These are phyloP conservation scores for Lacerta bilineata DNA, from an alignment of 2,797 vertebrate species.

Conservation along the genomic window DNA sequence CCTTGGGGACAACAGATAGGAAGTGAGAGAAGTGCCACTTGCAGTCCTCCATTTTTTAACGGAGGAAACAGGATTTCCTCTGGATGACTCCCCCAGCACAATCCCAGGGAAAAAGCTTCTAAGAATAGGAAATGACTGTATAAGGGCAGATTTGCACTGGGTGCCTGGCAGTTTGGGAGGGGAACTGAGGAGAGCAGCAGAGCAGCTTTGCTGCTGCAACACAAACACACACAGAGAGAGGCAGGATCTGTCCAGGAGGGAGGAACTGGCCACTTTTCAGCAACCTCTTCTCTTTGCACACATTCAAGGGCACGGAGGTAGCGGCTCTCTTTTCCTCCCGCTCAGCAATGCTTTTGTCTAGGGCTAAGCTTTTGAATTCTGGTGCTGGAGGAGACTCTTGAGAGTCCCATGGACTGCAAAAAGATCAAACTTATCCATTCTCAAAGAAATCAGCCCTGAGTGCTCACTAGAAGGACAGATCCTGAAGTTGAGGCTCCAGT, in stretches of 20 bases:
- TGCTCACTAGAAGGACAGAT: no score
- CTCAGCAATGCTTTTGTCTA: no score
- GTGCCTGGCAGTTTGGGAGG: slow-evolving; percentile 67
- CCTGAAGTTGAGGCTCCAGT: no score
- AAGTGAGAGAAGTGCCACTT: slow-evolving; percentile 46
- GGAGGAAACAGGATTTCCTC: slow-evolving; percentile 80
- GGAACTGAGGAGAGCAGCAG: slow-evolving; percentile 30
- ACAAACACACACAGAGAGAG: not conserved
- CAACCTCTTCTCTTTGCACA: no score
- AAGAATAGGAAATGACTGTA: slow-evolving; percentile 80
- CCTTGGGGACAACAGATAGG: slow-evolving; percentile 45
- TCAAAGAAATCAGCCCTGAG: no score
- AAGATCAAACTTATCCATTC: no score
- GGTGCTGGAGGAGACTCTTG: no score
- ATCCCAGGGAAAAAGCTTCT: slow-evolving; percentile 79
- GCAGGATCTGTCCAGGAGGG: not conserved
- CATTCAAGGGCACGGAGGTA: no score
- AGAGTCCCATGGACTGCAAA: no score
- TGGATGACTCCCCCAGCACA: slow-evolving; percentile 71
- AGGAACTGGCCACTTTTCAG: no score
- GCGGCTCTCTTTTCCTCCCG: no score
- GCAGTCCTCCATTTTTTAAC: slow-evolving; percentile 49
- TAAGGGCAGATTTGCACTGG: slow-evolving; percentile 75
- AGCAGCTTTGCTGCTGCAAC: not conserved
- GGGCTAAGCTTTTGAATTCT: no score